A percentile compares a stretch with the other conserved stretches of the same genome.
Evolutionary conservation across 1,140 invertebrate genomes (phyloP).

Genomic region (Hyles vespertilio): DNA sequence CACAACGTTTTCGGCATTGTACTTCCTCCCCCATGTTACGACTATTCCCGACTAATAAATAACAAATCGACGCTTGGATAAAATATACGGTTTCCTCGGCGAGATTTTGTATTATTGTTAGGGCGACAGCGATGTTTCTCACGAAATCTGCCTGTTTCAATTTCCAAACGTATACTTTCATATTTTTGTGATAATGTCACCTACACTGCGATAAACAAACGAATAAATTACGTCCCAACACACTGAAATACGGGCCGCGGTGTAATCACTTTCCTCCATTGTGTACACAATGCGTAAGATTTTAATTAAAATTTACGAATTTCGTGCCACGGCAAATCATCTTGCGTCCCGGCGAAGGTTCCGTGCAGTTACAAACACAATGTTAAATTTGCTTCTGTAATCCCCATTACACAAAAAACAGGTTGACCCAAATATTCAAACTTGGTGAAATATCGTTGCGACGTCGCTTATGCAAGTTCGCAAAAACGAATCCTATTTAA

Average conservation of each 20-base stretch:
- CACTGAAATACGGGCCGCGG: slow-evolving; percentile 21
- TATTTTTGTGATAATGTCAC: slow-evolving; percentile 24
- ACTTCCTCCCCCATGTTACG: slow-evolving; percentile 60
- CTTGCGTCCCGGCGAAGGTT: slow-evolving; percentile 62
- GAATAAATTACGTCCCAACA: slow-evolving; percentile 49
- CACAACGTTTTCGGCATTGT: slow-evolving; percentile 62
- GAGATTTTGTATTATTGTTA: slow-evolving; percentile 45
- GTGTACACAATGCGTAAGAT: slow-evolving; percentile 57
- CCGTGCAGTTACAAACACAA: slow-evolving; percentile 66
- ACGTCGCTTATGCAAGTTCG: slow-evolving; percentile 67
- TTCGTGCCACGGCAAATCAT: slow-evolving; percentile 58
- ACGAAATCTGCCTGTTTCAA: slow-evolving; percentile 35
- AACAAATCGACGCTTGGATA: slow-evolving; percentile 71
- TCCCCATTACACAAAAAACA: slow-evolving; percentile 70
- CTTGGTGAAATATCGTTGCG: slow-evolving; percentile 63
- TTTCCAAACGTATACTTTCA: slow-evolving; percentile 18
- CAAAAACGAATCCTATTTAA: slow-evolving; percentile 63
- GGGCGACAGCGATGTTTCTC: slow-evolving; percentile 40
- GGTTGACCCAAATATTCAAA: slow-evolving; percentile 69
- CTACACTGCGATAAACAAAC: slow-evolving; percentile 24
- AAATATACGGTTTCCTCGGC: slow-evolving; percentile 64
- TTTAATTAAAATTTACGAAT: slow-evolving; percentile 70
- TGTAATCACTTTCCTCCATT: slow-evolving; percentile 63
- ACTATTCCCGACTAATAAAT: slow-evolving; percentile 72
- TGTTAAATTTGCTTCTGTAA: slow-evolving; percentile 71